Evolutionary conservation across 1,140 invertebrate genomes (phyloP), one percentile per base, ranked within the genome.

Genomic region (Nilaparvata lugens): DNA sequence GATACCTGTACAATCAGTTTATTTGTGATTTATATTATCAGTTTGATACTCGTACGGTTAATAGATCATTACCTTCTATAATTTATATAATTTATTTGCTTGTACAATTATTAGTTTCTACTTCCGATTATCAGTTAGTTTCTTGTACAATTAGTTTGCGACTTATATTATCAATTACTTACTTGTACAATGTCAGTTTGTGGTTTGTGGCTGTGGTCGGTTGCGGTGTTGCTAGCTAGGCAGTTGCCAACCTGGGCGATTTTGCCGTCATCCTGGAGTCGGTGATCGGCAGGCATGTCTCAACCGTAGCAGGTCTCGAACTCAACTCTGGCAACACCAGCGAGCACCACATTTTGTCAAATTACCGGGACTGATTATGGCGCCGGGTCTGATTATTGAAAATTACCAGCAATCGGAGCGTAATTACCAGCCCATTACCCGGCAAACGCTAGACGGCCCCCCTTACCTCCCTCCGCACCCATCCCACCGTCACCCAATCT

Each of bases 331-430:
- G 11, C 2, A 23, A 11, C 21, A 48, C 45, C 45, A 19, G 5
- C 45, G 11, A 23, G n/a, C 21, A 48, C 45, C 45, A 48, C 16
- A 48, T 48, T 48, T 48, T 18, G 45, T 48, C 16, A 23, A 48
- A 48, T 48, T 48, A 48, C 45, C 45, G 2, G 16, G 45, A 1
- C 16, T 48, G 16, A 48, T 48, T 48, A 48, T 48, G 45, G 45
- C 45, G 45, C 31, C 31, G 45, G 45, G 16, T 48, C 45, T 48
- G 6, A 48, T 48, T 48, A 48, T 48, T 48, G 45, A 48, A 48
- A 48, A 48, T 48, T 48, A 48, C 45, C 45, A 48, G 45, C 45
- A 48, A 48, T 48, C 21, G 45, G 45, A 11, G 45, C 45, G 45
- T 48, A 48, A 48, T 48, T 48, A 48, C 45, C 45, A 19, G 5